Evolutionary conservation across 2,888 invertebrate species (phyloP), one percentile per base, ranked within the genome.

Genomic region (Lepidocyrtoides sp.): DNA sequence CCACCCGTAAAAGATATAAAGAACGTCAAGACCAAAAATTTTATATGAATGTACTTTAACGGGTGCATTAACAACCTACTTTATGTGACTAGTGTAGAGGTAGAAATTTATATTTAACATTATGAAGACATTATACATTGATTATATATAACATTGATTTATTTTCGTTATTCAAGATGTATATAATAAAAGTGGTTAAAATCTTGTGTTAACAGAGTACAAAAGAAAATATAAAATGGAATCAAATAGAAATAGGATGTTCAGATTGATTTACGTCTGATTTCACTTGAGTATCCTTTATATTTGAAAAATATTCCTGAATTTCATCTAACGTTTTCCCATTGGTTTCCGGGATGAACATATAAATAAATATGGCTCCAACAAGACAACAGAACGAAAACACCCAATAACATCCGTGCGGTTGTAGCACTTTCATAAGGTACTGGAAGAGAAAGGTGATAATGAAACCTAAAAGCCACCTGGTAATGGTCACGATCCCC

Each of bases 381-480:
- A 93, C 23, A 7, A 93, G 82, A 44, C 94, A 94, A 54, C 89
- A 93, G 20, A 23, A 66, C 1, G 92, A 83, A 77, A 94, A 94
- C 3, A 93, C 63, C 93, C 92, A 93, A 48, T 93, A 93, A 26
- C 91, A 91, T 0, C 91, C 91, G 41, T 89, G 91, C 20, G 90
- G 88, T 1, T 92, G 91, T 14, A 94, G 60, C 0, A 72, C 8
- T 23, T 85, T 17, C 75, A 92, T 82, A n/a, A 94, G 84, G 36
- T 77, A 91, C 89, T 94, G 83, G 77, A 94, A 94, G 7, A 93
- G 85, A 32, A 92, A 89, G 1, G 93, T 93, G 0, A 94, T 93
- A 8, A 57, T 26, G 51, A 94, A 94, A 32, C 93, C 94, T 0
- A 94, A 66, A 3, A 92, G 54, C 94, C 94, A 94, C 89, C 93